Base-by-base conservation (phyloP, 2,888 invertebrate genomes). In the Papilio demoleus region DNA sequence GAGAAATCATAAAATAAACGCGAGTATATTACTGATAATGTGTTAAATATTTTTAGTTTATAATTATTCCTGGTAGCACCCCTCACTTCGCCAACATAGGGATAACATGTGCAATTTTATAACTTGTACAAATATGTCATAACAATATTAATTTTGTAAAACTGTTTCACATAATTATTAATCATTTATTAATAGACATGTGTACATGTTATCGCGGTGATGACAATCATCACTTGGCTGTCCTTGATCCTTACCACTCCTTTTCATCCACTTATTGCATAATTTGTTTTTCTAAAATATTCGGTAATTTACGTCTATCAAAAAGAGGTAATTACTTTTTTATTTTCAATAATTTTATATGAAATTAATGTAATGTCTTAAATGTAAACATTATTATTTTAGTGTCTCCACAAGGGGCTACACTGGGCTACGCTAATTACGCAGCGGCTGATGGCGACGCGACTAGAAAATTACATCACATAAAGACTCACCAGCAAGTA, bases 1-100 rank as follows among this genome's bases (percentile, higher is more conserved):
- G 87, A 90, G 88, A 88, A 91, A 86, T 86, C 89, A 85, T 92
- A 91, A 86, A 94, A 94, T 89, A 94, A 94, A 91, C 86, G 90
- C 86, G 92, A 92, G 93, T 93, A 93, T 93, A 93, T 93, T 92
- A 93, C 91, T 87, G 90, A 91, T 86, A 76, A 85, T 88, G 92
- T 93, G 90, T 92, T 87, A 88, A 87, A 89, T 92, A 89, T 88
- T 93, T 93, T 93, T 91, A 90, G 90, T 89, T 90, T 92, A 87
- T 92, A 89, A 92, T 93, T 93, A 93, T 92, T 93, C 93, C 93
- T 93, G 93, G 93, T 93, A 93, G 93, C 93, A 93, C 93, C 93
- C 92, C 88, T 90, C 89, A 86, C 88, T 82, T 89, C 88, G 92
- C 93, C 93, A 88, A 83, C 74, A 82, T 93, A 92, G 91, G 92